A percentile compares a stretch with the other conserved stretches of the same genome.
phyloP scores from a whole-genome alignment of 2,797 vertebrate genomes.

The Tiaroga cobitis region DNA sequence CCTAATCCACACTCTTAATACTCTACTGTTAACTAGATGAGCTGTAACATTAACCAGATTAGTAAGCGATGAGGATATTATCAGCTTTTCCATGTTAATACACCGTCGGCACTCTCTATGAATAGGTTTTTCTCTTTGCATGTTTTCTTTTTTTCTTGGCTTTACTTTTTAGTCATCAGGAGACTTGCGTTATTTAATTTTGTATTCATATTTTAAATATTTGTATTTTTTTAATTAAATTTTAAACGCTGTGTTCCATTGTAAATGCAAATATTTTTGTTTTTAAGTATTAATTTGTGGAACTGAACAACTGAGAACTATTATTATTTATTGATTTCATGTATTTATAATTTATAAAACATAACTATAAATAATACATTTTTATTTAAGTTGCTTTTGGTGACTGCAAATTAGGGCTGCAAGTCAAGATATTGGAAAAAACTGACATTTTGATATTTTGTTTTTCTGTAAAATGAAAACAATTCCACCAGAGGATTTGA shows the following conservation, averaged over 20 bases:
- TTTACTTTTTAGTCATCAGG: neutral
- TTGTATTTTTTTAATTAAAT: neutral
- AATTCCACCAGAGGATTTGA: too few relatives aligned
- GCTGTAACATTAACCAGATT: conserved; percentile 48
- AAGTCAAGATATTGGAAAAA: too few relatives aligned
- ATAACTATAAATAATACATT: neutral
- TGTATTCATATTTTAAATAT: neutral
- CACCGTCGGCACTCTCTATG: neutral
- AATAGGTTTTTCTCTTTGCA: neutral
- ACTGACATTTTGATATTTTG: too few relatives aligned
- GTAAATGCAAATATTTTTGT: neutral
- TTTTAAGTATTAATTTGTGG: neutral
- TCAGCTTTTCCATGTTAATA: conserved; percentile 33
- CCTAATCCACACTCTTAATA: conserved; percentile 43
- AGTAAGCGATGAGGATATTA: conserved; percentile 45
- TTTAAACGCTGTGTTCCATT: neutral
- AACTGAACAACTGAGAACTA: too few relatives aligned
- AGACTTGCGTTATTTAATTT: neutral
- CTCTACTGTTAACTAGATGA: conserved; percentile 46
- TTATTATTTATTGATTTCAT: neutral
- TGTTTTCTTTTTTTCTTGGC: neutral
- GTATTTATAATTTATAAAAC: neutral
- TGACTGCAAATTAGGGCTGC: too few relatives aligned
- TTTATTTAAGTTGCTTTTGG: too few relatives aligned
- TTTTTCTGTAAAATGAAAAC: too few relatives aligned